phyloP scores from a whole-genome alignment of 2,797 vertebrate species.

The Schizopygopsis malacanthus region DNA sequence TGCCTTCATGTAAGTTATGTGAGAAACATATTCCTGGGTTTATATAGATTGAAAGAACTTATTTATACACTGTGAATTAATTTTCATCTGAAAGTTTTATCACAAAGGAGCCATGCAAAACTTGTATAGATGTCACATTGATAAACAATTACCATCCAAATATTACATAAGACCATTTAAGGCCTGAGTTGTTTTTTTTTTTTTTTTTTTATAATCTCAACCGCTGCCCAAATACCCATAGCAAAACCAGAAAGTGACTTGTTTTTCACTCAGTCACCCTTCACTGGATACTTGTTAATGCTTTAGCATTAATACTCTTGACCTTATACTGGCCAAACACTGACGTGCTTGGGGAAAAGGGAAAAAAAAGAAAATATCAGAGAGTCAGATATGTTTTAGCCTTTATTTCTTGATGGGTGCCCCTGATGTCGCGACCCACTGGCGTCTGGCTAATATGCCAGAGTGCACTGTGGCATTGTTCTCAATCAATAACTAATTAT shows the following conservation, averaged over 20 bases:
- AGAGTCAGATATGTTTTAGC: constrained; percentile 82
- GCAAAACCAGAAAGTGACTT: constrained; percentile 52
- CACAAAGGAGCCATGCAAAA: background rate
- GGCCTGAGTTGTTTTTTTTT: background rate
- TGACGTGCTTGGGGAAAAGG: constrained; percentile 73
- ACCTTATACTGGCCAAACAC: constrained; percentile 73
- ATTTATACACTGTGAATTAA: background rate
- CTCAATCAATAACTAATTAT: constrained; percentile 99
- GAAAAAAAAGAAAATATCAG: constrained; percentile 76
- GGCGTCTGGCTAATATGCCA: constrained; percentile 89
- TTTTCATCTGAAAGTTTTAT: constrained; percentile 2
- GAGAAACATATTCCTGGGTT: background rate
- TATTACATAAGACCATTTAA: background rate
- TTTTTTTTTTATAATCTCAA: background rate
- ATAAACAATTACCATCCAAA: background rate
- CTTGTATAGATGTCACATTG: background rate
- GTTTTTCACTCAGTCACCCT: constrained; percentile 79
- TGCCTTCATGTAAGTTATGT: background rate
- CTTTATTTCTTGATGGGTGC: constrained; percentile 86
- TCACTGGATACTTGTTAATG: constrained; percentile 76
- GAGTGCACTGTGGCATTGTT: constrained; percentile 85
- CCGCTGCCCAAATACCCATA: background rate
- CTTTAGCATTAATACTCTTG: constrained; percentile 81
- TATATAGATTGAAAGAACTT: background rate
- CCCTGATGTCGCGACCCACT: constrained; percentile 86